phyloP scores from a whole-genome alignment of 2,797 vertebrate species.

The Mus caroli region DNA sequence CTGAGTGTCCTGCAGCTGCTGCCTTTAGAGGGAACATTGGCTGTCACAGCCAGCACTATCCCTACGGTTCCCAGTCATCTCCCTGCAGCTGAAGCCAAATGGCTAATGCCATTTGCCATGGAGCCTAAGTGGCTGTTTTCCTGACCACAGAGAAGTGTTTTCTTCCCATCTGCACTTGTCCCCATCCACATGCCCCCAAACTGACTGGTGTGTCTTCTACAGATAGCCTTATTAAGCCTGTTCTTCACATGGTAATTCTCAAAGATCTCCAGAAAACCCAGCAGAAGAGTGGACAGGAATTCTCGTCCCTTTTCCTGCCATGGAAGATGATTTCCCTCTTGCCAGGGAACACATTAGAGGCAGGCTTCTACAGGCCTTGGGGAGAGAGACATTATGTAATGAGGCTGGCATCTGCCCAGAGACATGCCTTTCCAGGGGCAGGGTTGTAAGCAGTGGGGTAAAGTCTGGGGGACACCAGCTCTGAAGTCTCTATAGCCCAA shows the following conservation, averaged over 20 bases:
- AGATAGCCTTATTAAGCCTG: not conserved
- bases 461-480: not conserved
- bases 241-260: not conserved
- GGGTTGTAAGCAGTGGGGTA: not conserved
- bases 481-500: not conserved
- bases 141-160: not conserved
- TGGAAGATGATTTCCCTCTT: not conserved
- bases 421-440: not conserved
- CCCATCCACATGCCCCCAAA: constrained; percentile 47
- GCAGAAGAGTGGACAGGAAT: constrained; percentile 7
- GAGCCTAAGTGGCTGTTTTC: not conserved
- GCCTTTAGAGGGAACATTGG: not conserved
- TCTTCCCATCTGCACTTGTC: not conserved
- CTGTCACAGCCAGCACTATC: not conserved
- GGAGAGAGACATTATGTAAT: constrained; percentile 42
- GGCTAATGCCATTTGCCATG: not conserved
- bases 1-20: not conserved
- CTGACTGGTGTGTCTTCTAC: not conserved
- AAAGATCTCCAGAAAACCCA: constrained; percentile 55
- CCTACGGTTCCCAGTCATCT: not conserved
- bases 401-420: constrained; percentile 23
- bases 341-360: not conserved
- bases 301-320: not conserved
- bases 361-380: constrained; percentile 61
- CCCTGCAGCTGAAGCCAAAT: not conserved